Percentiles rank a stretch among this genome's conserved stretches.
Evolutionary conservation across 2,888 invertebrate species (phyloP).

Genomic region (Tipula unca): DNA sequence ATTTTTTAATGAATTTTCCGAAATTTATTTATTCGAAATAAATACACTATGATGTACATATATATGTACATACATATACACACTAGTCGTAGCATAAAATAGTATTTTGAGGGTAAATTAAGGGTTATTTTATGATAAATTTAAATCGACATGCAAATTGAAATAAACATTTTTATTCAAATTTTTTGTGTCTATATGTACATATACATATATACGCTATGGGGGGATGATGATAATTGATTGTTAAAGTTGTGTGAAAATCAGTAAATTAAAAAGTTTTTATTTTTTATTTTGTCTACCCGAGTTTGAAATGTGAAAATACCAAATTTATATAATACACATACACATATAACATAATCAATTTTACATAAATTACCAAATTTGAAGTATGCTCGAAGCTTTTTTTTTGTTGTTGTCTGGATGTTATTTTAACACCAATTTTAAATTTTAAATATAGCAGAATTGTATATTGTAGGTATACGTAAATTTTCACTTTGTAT

Average conservation of each 20-base stretch:
- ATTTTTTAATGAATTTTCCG: constrained; percentile 8
- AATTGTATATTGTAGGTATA: background rate
- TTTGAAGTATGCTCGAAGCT: background rate
- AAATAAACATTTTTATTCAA: background rate
- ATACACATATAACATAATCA: background rate
- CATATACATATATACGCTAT: too few relatives aligned
- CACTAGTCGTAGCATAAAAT: background rate
- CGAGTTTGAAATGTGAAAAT: background rate
- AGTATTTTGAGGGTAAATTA: background rate
- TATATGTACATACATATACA: background rate
- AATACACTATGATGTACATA: background rate
- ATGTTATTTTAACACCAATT: background rate
- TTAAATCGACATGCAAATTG: constrained; percentile 14
- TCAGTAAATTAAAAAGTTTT: background rate
- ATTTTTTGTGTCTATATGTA: background rate
- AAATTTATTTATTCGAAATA: background rate
- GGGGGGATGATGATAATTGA: background rate
- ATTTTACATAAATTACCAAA: background rate
- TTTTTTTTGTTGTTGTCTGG: background rate
- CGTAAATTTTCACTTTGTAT: background rate
- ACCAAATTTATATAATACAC: background rate
- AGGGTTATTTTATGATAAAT: constrained; percentile 14
- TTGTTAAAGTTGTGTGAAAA: constrained; percentile 14
- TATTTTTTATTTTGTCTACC: background rate
- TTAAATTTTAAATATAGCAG: background rate